Evolutionary conservation across 2,888 invertebrate species (phyloP), one percentile per base, ranked within the genome.

Genomic region (Sarcophaga caerulescens): DNA sequence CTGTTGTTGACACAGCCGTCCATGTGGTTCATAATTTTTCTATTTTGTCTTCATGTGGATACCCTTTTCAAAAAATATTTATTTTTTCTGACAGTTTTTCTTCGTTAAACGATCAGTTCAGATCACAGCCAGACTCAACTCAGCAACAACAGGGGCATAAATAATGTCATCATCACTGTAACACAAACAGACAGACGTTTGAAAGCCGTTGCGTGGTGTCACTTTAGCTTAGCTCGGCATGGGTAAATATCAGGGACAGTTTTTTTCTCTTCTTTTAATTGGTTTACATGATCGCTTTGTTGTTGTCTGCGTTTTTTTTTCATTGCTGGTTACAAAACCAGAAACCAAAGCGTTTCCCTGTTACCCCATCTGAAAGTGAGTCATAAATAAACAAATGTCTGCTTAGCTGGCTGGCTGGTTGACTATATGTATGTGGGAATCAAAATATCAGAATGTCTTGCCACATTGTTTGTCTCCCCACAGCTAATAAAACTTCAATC

Each of bases 191-290:
- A 35, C 35, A 10, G 35, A 35, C 35, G 12, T 63, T 63, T 10
- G 52, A 62, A 63, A 60, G 45, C 35, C 81, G 78, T 75, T 81
- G 81, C 79, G 45, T 85, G 81, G 82, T 85, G 68, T 79, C 82
- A 82, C 60, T 76, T 66, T 23, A 66, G 59, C 21, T 76, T 44
- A 25, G 19, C 82, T 85, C 68, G 62, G 82, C 75, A 85, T 82
- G 82, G 70, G 82, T 62, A 17, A 52, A 52, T 14, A 52, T 14
- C 14, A 14, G 12, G 52, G 17, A 52, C 23, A 17, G 8, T 44
- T 65, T 35, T 65, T 44, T 45, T 66, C 5, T 66, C 19, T 66
- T 19, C 44, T 35, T 44, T 35, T 66, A 66, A 44, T 44, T 44
- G 35, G 66, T 66, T 66, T 66, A 66, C 66, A 66, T 44, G 66